Conservation (phyloP, 2,113 vertebrate genomes). For the Pyxicephalus adspersus region DNA sequence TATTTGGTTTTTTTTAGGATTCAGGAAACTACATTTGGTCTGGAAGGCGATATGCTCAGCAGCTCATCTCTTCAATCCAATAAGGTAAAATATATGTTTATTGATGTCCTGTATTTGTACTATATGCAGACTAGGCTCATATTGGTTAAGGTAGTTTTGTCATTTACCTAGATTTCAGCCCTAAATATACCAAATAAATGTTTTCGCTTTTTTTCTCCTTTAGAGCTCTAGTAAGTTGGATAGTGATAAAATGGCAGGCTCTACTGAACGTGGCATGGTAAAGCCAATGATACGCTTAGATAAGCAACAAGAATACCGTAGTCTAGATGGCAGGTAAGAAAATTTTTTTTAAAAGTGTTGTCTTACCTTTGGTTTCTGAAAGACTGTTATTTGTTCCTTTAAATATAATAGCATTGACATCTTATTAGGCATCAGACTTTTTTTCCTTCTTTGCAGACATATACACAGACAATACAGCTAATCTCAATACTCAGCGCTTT, state of each 20-base stretch:
- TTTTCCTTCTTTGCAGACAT: too few relatives aligned
- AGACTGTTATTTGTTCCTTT: too few relatives aligned
- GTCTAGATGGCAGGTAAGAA: conserved; percentile 84
- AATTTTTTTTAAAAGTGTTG: too few relatives aligned
- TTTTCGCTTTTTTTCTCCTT: neutral
- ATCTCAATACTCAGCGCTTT: too few relatives aligned
- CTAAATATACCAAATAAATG: neutral
- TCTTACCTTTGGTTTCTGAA: too few relatives aligned
- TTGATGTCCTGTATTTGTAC: neutral
- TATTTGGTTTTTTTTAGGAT: conserved; percentile 76
- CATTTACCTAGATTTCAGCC: too few relatives aligned
- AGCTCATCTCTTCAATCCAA: conserved; percentile 83
- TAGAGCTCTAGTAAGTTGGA: conserved; percentile 91
- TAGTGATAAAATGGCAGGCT: conserved; percentile 76
- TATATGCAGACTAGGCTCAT: too few relatives aligned
- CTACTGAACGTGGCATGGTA: conserved; percentile 84
- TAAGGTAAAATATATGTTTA: conserved; percentile 77
- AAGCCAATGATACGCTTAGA: conserved; percentile 90
- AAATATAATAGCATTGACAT: too few relatives aligned
- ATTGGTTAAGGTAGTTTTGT: too few relatives aligned
- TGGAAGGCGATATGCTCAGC: conserved; percentile 90
- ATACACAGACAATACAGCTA: too few relatives aligned
- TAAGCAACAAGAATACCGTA: conserved; percentile 74
- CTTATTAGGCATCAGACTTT: too few relatives aligned
- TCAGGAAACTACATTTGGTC: conserved; percentile 92